Percentiles rank a stretch among this genome's conserved stretches.
Conservation (phyloP, 2,888 invertebrate species). For the Ochropleura plecta region DNA sequence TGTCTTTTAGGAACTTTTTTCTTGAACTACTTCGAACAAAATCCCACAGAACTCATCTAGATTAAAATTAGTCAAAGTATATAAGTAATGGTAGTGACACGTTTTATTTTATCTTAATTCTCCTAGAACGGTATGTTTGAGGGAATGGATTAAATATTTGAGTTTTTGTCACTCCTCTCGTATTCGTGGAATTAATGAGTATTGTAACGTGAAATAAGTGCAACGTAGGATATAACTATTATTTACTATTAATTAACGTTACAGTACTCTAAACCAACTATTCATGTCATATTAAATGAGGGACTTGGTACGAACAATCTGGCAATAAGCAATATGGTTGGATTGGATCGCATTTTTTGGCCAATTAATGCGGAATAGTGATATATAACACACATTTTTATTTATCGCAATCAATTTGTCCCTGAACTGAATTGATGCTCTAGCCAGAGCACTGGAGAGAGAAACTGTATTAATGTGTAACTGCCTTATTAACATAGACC, state of each 20-base stretch:
- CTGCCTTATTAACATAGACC: not conserved
- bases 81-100: not conserved
- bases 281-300: not conserved
- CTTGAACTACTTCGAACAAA: too few species aligned
- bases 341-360: not conserved
- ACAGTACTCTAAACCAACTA: not conserved
- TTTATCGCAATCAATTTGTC: not conserved
- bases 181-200: not conserved
- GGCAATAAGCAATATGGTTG: not conserved
- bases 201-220: not conserved
- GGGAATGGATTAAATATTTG: too few species aligned
- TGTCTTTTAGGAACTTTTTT: too few species aligned
- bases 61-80: not conserved
- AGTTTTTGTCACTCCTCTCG: too few species aligned
- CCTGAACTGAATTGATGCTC: too few species aligned
- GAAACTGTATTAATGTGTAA: not conserved
- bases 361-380: not conserved
- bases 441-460: not conserved
- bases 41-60: too few species aligned
- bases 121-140: too few species aligned
- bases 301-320: not conserved
- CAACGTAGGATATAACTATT: not conserved
- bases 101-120: too few species aligned
- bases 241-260: too few species aligned
- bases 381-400: not conserved